Evolutionary conservation across 2,797 vertebrate genomes (phyloP).

Genomic region (Hemibagrus guttatus): DNA sequence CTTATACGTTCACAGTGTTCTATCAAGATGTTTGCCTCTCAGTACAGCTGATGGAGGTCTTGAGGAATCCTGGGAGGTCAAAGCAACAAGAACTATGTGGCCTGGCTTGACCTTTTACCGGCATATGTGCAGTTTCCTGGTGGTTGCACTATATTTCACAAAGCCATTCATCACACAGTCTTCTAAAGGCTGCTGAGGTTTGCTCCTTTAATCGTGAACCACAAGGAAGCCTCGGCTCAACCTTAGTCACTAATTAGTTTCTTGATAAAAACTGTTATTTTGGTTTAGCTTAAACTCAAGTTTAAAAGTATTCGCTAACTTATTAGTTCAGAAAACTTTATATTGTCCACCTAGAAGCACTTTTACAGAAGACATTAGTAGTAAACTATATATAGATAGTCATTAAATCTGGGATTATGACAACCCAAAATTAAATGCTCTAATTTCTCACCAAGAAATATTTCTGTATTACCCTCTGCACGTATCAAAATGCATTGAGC

Average conservation of each 20-base stretch:
- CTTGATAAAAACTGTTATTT: constrained; percentile 40
- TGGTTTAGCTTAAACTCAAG: neutral
- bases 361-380: neutral
- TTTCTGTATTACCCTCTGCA: neutral
- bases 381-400: neutral
- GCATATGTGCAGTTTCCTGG: constrained; percentile 23
- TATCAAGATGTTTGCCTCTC: constrained; percentile 23
- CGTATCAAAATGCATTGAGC: neutral
- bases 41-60: constrained; percentile 31
- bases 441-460: neutral
- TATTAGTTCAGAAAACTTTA: neutral
- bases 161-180: constrained; percentile 29
- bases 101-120: constrained; percentile 48
- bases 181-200: constrained; percentile 3
- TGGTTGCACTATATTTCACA: constrained; percentile 37
- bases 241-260: constrained; percentile 39
- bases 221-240: constrained; percentile 25
- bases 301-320: constrained; percentile 3
- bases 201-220: constrained; percentile 26
- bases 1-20: neutral
- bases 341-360: neutral
- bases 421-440: no score
- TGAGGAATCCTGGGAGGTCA: constrained; percentile 45
- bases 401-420: neutral
- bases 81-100: constrained; percentile 31